These are phyloP conservation scores for Drosophila orena DNA, from an alignment of 1,140 invertebrate species.

Conservation along the genomic window DNA sequence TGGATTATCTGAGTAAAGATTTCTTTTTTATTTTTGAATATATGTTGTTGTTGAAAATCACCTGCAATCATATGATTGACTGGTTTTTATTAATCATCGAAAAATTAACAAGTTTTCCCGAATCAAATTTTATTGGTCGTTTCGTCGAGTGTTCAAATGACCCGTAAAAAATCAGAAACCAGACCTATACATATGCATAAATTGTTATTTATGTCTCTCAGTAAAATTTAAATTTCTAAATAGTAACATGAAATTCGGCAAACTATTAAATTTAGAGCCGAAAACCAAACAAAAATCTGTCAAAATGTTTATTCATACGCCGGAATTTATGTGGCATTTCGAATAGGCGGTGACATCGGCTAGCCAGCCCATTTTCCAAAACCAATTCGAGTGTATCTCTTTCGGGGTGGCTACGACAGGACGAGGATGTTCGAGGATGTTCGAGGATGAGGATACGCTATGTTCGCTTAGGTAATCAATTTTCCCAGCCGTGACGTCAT, in stretches of 20 bases:
- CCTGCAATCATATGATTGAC: not conserved
- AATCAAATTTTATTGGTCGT: constrained; percentile 35
- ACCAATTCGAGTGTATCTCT: constrained; percentile 1
- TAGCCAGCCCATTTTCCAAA: constrained; percentile 16
- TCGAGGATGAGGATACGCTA: constrained; percentile 47
- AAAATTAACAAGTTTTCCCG: constrained; percentile 32
- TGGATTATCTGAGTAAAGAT: not conserved
- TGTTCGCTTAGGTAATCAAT: constrained; percentile 65
- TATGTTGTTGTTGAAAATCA: no score
- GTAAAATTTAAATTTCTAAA: constrained; percentile 56
- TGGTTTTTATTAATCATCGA: constrained; percentile 14
- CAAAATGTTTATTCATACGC: constrained; percentile 63
- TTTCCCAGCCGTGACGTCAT: constrained; percentile 69
- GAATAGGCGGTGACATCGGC: constrained; percentile 10
- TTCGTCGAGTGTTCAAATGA: constrained; percentile 41
- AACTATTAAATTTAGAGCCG: constrained; percentile 58
- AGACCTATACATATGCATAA: constrained; percentile 40
- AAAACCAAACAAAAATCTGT: constrained; percentile 59
- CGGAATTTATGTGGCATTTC: constrained; percentile 51
- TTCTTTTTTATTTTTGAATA: no score
- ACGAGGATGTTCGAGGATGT: constrained; percentile 1
- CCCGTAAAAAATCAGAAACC: constrained; percentile 39
- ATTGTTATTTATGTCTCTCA: constrained; percentile 13
- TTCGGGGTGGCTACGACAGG: constrained; percentile 35
- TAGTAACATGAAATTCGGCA: constrained; percentile 46